A percentile compares a stretch with the other conserved stretches of the same genome.
These are phyloP conservation scores for Dioctria rufipes DNA, from an alignment of 2,888 invertebrate species.

Conservation along the genomic window DNA sequence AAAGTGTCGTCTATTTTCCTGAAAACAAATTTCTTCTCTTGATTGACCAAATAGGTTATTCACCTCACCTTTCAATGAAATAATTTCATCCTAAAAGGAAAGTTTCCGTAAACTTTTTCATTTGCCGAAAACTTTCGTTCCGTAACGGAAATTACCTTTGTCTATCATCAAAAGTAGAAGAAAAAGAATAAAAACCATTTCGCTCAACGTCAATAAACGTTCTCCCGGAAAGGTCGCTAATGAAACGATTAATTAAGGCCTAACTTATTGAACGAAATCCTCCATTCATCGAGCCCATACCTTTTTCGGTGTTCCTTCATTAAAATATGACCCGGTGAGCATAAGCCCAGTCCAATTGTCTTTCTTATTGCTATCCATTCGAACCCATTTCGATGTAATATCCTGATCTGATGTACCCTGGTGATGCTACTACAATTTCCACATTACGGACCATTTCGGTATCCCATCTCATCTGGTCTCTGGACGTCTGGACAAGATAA, in stretches of 20 bases:
- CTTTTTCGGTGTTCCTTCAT: background rate
- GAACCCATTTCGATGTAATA: background rate
- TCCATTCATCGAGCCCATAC: no score
- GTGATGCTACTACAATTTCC: background rate
- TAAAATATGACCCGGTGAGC: constrained; percentile 10
- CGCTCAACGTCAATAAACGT: constrained; percentile 7
- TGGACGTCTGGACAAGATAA: no score
- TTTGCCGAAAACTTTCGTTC: background rate
- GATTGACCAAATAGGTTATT: constrained; percentile 23
- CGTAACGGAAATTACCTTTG: background rate
- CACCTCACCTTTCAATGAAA: constrained; percentile 6
- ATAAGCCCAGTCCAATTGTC: background rate
- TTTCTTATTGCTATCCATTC: background rate
- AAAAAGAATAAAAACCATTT: no score
- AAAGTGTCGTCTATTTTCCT: background rate
- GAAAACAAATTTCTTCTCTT: background rate
- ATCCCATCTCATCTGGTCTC: no score
- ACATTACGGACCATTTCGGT: no score
- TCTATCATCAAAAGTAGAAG: background rate
- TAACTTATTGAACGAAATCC: constrained; percentile 4
- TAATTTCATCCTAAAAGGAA: constrained; percentile 19
- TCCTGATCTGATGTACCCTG: background rate
- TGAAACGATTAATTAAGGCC: constrained; percentile 33
- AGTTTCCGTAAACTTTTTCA: constrained; percentile 24
- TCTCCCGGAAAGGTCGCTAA: constrained; percentile 9